Conservation (phyloP, 2,888 invertebrate genomes). For the Protonemura montana region DNA sequence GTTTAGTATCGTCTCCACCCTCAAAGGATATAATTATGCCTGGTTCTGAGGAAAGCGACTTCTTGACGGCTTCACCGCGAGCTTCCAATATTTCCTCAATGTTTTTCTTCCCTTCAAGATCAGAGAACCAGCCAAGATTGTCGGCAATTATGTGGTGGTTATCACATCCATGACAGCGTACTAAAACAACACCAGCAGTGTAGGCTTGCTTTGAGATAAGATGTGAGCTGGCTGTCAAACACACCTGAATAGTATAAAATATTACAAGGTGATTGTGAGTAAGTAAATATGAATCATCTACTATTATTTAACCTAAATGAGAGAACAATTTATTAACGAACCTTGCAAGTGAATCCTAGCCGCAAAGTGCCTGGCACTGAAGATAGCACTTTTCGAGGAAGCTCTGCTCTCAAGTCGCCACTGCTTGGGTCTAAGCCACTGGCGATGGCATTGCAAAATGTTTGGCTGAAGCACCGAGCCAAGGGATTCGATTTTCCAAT, state of each 20-base stretch:
- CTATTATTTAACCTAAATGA: too few relatives aligned
- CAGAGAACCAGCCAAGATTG: slow-evolving; percentile 93
- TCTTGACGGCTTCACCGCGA: slow-evolving; percentile 81
- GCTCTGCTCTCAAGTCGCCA: not conserved
- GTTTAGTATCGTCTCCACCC: not conserved
- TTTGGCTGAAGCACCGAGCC: not conserved
- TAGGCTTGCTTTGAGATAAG: slow-evolving; percentile 87
- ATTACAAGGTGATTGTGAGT: too few relatives aligned
- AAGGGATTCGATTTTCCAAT: not conserved
- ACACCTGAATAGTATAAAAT: not conserved
- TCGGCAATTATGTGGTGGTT: slow-evolving; percentile 96
- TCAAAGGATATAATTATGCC: not conserved
- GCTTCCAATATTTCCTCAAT: slow-evolving; percentile 89
- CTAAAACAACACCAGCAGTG: slow-evolving; percentile 88
- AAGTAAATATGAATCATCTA: too few relatives aligned
- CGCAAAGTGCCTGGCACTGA: slow-evolving; percentile 67
- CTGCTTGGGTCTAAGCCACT: too few relatives aligned
- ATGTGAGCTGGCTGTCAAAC: slow-evolving; percentile 66
- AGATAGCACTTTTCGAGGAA: not conserved
- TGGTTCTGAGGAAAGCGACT: not conserved
- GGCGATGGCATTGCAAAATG: too few relatives aligned
- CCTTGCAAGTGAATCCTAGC: slow-evolving; percentile 87
- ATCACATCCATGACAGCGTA: slow-evolving; percentile 84
- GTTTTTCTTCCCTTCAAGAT: slow-evolving; percentile 76
- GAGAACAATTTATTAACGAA: slow-evolving; percentile 71